These are phyloP conservation scores for Agonopterix heracliana DNA, from an alignment of 2,888 invertebrate genomes.

Conservation along the genomic window DNA sequence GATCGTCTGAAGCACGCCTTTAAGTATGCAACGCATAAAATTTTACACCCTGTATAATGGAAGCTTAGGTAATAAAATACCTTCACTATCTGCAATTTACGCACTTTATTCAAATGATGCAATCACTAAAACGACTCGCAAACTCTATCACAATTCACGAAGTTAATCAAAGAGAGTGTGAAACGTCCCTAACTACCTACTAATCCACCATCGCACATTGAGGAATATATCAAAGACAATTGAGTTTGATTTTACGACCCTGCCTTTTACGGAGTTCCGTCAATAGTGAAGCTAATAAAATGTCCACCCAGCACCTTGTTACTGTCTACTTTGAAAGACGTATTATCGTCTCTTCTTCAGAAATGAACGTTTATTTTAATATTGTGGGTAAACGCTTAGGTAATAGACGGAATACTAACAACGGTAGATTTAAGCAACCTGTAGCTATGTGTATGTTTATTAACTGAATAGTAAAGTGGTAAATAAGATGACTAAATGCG, in stretches of 20 bases:
- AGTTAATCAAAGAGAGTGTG: constrained; percentile 33
- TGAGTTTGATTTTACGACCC: constrained; percentile 24
- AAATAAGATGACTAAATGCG: no score
- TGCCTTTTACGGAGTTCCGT: constrained; percentile 19
- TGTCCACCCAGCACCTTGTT: constrained; percentile 35
- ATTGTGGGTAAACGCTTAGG: constrained; percentile 1
- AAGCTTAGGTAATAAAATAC: no score
- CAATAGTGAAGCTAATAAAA: constrained; percentile 25
- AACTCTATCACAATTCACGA: neutral
- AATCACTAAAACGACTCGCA: constrained; percentile 8
- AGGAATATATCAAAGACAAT: constrained; percentile 31
- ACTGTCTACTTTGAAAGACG: constrained; percentile 35
- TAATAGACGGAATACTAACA: neutral
- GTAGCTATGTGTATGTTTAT: no score
- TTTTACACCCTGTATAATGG: no score
- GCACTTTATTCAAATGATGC: neutral
- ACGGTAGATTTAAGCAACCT: no score
- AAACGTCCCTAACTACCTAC: constrained; percentile 7
- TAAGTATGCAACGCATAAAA: no score
- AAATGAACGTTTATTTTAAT: constrained; percentile 1
- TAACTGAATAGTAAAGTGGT: no score
- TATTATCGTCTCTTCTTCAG: constrained; percentile 14
- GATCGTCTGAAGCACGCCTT: no score
- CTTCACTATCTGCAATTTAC: no score
- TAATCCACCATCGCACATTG: constrained; percentile 17